phyloP scores from a whole-genome alignment of 1,140 invertebrate genomes.

The Drosophila truncata region DNA sequence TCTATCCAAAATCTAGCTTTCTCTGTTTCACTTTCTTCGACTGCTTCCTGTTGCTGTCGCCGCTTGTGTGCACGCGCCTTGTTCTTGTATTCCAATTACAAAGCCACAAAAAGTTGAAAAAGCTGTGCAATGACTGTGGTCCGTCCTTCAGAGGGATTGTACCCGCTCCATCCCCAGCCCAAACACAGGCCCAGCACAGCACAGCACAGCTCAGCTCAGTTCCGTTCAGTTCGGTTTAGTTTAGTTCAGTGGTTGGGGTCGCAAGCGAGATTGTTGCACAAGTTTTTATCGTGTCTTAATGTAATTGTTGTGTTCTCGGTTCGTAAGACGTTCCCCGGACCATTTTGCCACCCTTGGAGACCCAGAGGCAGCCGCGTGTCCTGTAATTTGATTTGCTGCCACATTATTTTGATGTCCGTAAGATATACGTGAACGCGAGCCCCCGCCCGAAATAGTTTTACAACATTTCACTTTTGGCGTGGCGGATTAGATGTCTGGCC shows the following conservation, averaged over 20 bases:
- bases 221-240: slow-evolving; percentile 14
- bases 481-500: slow-evolving; percentile 65
- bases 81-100: slow-evolving; percentile 79
- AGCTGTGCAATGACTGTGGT: slow-evolving; percentile 79
- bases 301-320: slow-evolving; percentile 81
- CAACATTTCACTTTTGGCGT: slow-evolving; percentile 73
- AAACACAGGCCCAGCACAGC: neutral
- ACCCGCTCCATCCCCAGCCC: neutral
- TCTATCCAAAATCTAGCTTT: slow-evolving; percentile 9
- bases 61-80: slow-evolving; percentile 59
- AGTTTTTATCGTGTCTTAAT: slow-evolving; percentile 84
- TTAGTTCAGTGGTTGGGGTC: slow-evolving; percentile 32
- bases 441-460: slow-evolving; percentile 70
- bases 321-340: slow-evolving; percentile 20
- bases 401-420: slow-evolving; percentile 78
- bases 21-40: slow-evolving; percentile 32
- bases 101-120: slow-evolving; percentile 84
- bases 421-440: slow-evolving; percentile 51
- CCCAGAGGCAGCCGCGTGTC: slow-evolving; percentile 53
- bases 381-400: slow-evolving; percentile 82
- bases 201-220: slow-evolving; percentile 2
- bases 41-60: slow-evolving; percentile 75
- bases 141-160: slow-evolving; percentile 5
- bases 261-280: slow-evolving; percentile 74
- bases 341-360: slow-evolving; percentile 15